Percentiles rank a stretch among this genome's conserved stretches.
phyloP scores from a whole-genome alignment of 1,140 invertebrate genomes.

The Protaetia brevitarsis region DNA sequence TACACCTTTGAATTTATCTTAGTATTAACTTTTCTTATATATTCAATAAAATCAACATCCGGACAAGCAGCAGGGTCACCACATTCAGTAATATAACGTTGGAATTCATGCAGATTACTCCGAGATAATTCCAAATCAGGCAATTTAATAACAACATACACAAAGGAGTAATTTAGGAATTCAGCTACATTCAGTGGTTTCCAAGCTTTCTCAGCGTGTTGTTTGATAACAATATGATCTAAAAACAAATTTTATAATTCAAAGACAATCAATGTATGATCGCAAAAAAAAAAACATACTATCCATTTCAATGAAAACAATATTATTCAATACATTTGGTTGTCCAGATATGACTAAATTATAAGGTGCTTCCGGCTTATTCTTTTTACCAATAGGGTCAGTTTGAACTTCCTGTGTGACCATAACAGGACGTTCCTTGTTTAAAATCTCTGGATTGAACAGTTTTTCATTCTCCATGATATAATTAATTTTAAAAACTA shows the following conservation, averaged over 20 bases:
- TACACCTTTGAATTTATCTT: not conserved
- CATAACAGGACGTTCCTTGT: not conserved
- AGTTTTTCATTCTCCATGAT: not conserved
- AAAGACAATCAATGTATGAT: not conserved
- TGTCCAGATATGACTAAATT: slow-evolving; percentile 20
- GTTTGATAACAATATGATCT: slow-evolving; percentile 19
- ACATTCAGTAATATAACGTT: slow-evolving; percentile 21
- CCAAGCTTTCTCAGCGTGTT: slow-evolving; percentile 19
- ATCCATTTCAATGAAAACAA: slow-evolving; percentile 23
- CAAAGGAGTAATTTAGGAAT: slow-evolving; percentile 17
- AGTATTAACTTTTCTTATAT: not conserved
- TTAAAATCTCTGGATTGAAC: not conserved
- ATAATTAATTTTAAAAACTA: slow-evolving; percentile 12
- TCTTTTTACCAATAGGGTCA: not conserved
- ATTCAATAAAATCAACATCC: not conserved
- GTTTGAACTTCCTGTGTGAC: slow-evolving; percentile 4
- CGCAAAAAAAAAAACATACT: not conserved
- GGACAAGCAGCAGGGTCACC: slow-evolving; percentile 4
- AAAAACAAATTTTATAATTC: slow-evolving; percentile 9
- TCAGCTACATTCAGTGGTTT: not conserved
- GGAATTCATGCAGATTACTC: slow-evolving; percentile 11
- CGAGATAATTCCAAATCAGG: slow-evolving; percentile 3
- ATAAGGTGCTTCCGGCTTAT: slow-evolving; percentile 15
- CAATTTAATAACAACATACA: not conserved
- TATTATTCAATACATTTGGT: slow-evolving; percentile 20